phyloP scores from a whole-genome alignment of 2,113 vertebrate genomes.

The Clinocottus analis region DNA sequence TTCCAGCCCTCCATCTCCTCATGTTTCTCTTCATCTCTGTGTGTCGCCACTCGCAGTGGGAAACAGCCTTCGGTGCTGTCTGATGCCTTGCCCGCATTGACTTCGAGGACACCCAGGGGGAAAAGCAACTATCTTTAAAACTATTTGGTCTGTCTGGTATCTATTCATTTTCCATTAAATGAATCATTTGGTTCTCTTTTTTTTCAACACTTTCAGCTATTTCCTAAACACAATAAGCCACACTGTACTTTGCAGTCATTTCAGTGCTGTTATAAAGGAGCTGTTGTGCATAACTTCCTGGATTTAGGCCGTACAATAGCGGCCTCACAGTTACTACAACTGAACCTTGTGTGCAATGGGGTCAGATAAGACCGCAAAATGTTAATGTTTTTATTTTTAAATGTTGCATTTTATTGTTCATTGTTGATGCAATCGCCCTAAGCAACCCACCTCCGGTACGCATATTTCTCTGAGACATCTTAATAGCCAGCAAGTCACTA shows the following conservation, averaged over 20 bases:
- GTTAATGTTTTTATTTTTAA: background rate
- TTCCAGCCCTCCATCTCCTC: background rate
- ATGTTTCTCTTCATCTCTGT: conserved; percentile 1
- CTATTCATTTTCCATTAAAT: background rate
- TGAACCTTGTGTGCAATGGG: background rate
- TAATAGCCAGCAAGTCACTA: background rate
- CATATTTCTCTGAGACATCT: conserved; percentile 29
- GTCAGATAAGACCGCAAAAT: background rate
- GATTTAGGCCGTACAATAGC: conserved; percentile 1
- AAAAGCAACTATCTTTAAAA: conserved; percentile 15
- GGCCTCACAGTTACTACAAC: conserved; percentile 2
- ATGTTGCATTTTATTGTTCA: conserved; percentile 15
- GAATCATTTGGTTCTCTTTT: background rate
- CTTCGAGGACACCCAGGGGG: conserved; percentile 27
- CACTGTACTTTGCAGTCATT: background rate
- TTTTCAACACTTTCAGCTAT: background rate
- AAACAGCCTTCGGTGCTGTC: conserved; percentile 56
- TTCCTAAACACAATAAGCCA: background rate
- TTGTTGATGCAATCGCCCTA: conserved; percentile 22
- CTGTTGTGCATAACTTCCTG: background rate
- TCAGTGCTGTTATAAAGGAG: background rate
- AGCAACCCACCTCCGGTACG: conserved; percentile 5
- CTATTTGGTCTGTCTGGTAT: background rate
- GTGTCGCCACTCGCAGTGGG: conserved; percentile 17
- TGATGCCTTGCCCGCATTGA: conserved; percentile 33